phyloP scores from a whole-genome alignment of 1,140 invertebrate genomes.

The Drosophila bocqueti region DNA sequence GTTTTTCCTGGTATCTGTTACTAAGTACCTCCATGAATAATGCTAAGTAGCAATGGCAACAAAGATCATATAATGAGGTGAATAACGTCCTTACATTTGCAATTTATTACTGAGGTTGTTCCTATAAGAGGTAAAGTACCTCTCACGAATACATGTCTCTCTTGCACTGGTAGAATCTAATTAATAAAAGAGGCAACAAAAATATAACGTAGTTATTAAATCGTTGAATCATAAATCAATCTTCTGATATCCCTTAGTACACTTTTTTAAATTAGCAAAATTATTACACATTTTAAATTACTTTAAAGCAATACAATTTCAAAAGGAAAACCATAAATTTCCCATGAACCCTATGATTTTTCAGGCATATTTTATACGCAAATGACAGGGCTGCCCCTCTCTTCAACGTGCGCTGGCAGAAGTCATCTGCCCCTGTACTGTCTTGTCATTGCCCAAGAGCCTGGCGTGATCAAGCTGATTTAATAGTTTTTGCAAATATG shows the following conservation, averaged over 20 bases:
- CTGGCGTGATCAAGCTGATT: conserved; percentile 59
- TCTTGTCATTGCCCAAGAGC: conserved; percentile 23
- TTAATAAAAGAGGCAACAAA: too few relatives aligned
- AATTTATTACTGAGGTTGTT: too few relatives aligned
- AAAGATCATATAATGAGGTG: neutral
- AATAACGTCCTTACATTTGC: too few relatives aligned
- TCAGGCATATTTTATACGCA: neutral
- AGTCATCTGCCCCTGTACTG: neutral
- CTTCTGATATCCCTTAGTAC: too few relatives aligned
- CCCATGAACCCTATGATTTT: too few relatives aligned
- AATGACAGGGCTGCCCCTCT: neutral
- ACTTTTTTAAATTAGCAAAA: too few relatives aligned
- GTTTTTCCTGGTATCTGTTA: neutral
- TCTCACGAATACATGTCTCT: too few relatives aligned
- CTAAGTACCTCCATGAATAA: neutral
- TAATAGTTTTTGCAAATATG: conserved; percentile 73
- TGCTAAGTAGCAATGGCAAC: neutral
- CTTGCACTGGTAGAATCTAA: too few relatives aligned
- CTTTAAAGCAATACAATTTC: neutral
- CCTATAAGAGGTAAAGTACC: too few relatives aligned
- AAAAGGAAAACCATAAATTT: neutral
- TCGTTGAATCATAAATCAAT: too few relatives aligned
- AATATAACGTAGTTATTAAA: too few relatives aligned
- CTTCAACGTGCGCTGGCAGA: neutral
- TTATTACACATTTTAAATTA: neutral